Base-by-base conservation (phyloP, 2,888 invertebrate species). In the Pyrocoelia pectoralis region DNA sequence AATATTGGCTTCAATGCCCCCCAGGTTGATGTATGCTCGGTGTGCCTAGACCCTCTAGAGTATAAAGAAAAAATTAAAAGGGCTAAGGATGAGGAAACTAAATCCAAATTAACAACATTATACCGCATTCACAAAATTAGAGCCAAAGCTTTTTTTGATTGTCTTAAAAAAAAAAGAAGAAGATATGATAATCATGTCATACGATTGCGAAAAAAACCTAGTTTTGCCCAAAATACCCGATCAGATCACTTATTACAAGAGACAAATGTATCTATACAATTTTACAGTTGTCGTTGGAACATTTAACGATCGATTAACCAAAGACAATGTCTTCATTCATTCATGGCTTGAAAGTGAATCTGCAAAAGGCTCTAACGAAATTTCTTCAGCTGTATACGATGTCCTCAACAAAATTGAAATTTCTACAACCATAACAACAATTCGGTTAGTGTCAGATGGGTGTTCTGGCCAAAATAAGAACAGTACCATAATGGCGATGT, bases 181-280 rank as follows among this genome's bases (percentile, higher is more conserved):
- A 24, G 24, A 24, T 24, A 24, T 24, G 24, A 24, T 24, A 24
- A 24, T 24, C 24, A 8, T 24, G 8, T 24, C 24, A 24, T 24
- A 24, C 24, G 24, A 24, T 24, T 24, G 24, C 24, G 4, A 24
- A 24, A 24, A 24, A 24, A 24, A 24, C 24, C 24, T 24, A 24
- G 24, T 24, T 24, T 15, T 46, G 13, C 10, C 50, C n/a, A 28
- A 61, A 38, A 55, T 64, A 52, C 13, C 33, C 55, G 29, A 33
- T 19, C 41, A 41, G 12, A 12, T 41, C 1, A n/a, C 41, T 41
- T 41, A 41, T 41, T 41, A 41, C 15, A 41, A 41, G 12, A 24
- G 24, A 24, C 24, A 24, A 52, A 33, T 50, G n/a, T 50, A 28
- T 24, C 28, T 50, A n/a, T 50, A 50, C 14, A 50, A 50, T n/a